phyloP scores from a whole-genome alignment of 2,113 vertebrate species.

The Leucopsar rothschildi region DNA sequence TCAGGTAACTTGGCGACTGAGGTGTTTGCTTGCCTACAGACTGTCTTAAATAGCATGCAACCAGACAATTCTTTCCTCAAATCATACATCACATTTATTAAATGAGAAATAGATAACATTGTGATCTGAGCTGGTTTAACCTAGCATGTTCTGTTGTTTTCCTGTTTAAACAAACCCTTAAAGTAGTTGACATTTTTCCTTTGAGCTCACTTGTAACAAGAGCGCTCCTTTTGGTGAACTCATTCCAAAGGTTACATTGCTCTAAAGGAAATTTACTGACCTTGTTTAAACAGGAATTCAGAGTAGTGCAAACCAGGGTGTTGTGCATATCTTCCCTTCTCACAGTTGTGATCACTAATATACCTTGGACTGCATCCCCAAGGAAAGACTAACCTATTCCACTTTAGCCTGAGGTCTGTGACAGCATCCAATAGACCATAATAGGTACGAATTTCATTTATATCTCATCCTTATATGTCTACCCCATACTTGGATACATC shows the following conservation, averaged over 20 bases:
- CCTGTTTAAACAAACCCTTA: not conserved
- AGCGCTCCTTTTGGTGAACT: not conserved
- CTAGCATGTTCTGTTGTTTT: not conserved
- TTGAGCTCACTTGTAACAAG: not conserved
- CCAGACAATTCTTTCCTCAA: not conserved
- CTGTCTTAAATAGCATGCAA: not conserved
- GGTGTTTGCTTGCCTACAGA: not conserved
- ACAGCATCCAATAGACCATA: not conserved
- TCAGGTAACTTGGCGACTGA: not conserved
- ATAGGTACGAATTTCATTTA: not conserved
- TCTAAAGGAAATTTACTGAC: not conserved
- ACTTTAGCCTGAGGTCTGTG: not conserved
- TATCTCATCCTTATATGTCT: not conserved
- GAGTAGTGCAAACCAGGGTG: not conserved
- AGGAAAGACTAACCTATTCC: not conserved
- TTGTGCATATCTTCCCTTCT: not conserved
- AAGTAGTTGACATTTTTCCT: not conserved
- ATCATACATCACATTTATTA: not conserved
- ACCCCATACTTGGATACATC: not conserved
- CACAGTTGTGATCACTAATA: not conserved
- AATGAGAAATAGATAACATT: not conserved
- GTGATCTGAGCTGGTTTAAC: constrained; percentile 1
- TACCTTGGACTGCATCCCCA: not conserved
- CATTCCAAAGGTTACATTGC: not conserved
- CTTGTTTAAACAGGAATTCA: not conserved